Evolutionary conservation across 2,113 vertebrate species (phyloP).

Genomic region (Notothenia rossii): DNA sequence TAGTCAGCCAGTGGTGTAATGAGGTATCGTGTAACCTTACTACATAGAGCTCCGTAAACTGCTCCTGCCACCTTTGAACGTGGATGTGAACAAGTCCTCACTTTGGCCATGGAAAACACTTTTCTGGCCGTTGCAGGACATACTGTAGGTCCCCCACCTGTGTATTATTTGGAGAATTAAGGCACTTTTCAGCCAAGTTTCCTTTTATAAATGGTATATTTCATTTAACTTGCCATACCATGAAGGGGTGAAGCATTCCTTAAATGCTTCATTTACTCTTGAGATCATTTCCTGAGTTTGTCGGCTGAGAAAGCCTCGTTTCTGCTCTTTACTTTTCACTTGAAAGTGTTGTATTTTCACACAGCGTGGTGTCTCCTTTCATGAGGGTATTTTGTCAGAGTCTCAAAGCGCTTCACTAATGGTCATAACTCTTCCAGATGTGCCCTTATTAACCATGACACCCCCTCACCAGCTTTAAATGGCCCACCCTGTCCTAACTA

Average conservation of each 20-base stretch:
- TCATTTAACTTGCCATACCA: slow-evolving; percentile 65
- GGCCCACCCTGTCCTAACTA: slow-evolving; percentile 78
- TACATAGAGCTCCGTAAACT: slow-evolving; percentile 39
- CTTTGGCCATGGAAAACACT: slow-evolving; percentile 37
- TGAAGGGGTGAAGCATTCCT: slow-evolving; percentile 71
- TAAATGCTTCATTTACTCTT: slow-evolving; percentile 75
- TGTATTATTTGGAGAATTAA: slow-evolving; percentile 20
- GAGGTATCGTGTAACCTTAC: slow-evolving; percentile 67
- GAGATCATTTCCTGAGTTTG: slow-evolving; percentile 71
- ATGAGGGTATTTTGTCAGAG: slow-evolving; percentile 70
- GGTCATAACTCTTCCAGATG: slow-evolving; percentile 83
- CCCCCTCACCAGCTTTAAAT: slow-evolving; percentile 65
- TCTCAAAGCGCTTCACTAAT: slow-evolving; percentile 68
- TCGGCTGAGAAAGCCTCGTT: slow-evolving; percentile 36
- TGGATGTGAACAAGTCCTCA: slow-evolving; percentile 16
- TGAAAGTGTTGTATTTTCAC: slow-evolving; percentile 74
- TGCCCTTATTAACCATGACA: slow-evolving; percentile 81
- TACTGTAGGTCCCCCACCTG: not conserved
- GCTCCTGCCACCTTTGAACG: slow-evolving; percentile 7
- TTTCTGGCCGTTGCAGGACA: slow-evolving; percentile 9
- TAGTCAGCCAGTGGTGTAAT: slow-evolving; percentile 66
- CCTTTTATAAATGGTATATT: slow-evolving; percentile 61
- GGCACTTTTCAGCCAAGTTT: slow-evolving; percentile 40
- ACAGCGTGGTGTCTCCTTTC: slow-evolving; percentile 69
- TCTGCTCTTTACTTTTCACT: slow-evolving; percentile 58